Evolutionary conservation across 2,113 vertebrate genomes (phyloP).

Genomic region (Trogon melanurus): DNA sequence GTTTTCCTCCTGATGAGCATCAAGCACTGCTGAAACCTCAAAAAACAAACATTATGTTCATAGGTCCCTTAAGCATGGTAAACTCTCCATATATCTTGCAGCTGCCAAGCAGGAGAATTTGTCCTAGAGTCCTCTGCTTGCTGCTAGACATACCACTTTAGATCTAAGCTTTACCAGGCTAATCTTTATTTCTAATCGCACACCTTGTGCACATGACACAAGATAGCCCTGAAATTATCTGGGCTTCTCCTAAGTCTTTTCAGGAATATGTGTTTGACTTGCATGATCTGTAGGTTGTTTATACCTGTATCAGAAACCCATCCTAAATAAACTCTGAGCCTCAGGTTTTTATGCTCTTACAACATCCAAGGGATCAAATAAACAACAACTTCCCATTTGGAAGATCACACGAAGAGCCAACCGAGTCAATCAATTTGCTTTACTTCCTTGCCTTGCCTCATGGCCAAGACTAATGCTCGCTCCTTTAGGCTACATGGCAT

Average conservation of each 20-base stretch:
- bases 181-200: background rate
- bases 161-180: background rate
- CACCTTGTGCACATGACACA: background rate
- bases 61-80: background rate
- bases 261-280: background rate
- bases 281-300: background rate
- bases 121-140: background rate
- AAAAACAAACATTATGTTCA: conserved; percentile 22
- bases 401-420: background rate
- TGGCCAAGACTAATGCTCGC: background rate
- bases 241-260: background rate
- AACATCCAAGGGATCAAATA: background rate
- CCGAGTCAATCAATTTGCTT: background rate
- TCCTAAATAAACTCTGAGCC: background rate
- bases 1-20: background rate
- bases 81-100: conserved; percentile 6
- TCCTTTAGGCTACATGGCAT: background rate
- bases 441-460: background rate
- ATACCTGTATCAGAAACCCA: background rate
- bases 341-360: background rate
- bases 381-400: background rate
- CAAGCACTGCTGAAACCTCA: background rate
- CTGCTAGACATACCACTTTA: background rate
- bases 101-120: background rate
- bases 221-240: background rate